Conservation (phyloP, 2,113 vertebrate genomes). For the Nothoprocta pentlandii region DNA sequence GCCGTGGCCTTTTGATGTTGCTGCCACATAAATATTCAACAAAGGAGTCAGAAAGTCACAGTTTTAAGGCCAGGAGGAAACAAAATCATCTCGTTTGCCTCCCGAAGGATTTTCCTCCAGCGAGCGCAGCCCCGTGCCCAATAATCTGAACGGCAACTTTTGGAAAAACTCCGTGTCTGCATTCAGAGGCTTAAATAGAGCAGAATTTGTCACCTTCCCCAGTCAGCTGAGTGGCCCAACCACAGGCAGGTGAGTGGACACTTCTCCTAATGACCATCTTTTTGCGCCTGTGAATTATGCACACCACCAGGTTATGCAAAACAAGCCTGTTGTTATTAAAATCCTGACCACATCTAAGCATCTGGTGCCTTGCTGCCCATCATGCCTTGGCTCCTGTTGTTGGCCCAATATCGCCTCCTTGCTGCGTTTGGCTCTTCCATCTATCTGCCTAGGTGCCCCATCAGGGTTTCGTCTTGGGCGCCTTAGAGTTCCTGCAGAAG, state of each 20-base stretch:
- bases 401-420: conserved; percentile 13
- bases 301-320: conserved; percentile 38
- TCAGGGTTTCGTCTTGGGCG: neutral
- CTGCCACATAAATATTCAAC: neutral
- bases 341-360: conserved; percentile 33
- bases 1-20: conserved; percentile 14
- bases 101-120: neutral
- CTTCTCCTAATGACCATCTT: conserved; percentile 56
- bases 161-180: neutral
- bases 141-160: neutral
- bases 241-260: conserved; percentile 46
- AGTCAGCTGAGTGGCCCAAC: neutral
- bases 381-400: conserved; percentile 39
- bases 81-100: neutral
- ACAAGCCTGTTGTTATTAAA: conserved; percentile 27
- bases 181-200: neutral
- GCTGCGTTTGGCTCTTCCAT: conserved; percentile 22
- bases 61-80: neutral
- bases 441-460: neutral
- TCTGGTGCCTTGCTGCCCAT: conserved; percentile 38
- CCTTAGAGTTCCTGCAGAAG: neutral
- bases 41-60: neutral
- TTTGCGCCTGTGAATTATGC: conserved; percentile 55
- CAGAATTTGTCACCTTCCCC: neutral
- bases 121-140: neutral